Conservation (phyloP, 2,797 vertebrate species). For the Lacerta viridis region DNA sequence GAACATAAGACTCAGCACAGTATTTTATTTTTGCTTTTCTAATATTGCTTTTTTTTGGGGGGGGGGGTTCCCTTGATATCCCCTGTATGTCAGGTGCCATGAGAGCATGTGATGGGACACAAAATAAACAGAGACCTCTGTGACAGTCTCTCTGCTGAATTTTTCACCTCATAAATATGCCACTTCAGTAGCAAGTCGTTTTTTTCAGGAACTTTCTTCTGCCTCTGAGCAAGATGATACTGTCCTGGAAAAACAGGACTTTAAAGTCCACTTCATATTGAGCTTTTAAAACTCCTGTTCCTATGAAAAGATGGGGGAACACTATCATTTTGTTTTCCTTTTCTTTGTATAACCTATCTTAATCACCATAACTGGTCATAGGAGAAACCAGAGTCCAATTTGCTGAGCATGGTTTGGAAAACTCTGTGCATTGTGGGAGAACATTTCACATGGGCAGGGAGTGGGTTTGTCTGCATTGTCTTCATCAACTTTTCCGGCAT, state of each 20-base stretch:
- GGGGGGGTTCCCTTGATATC: conserved; percentile 36
- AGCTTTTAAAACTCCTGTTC: neutral
- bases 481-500: conserved; percentile 16
- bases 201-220: conserved; percentile 63
- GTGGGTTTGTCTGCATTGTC: neutral
- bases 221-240: conserved; percentile 53
- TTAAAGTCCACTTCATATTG: conserved; percentile 22
- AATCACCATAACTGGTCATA: conserved; percentile 9
- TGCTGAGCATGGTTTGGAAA: neutral
- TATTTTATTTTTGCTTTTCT: conserved; percentile 58
- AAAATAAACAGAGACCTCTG: conserved; percentile 69
- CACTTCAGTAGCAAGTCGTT: conserved; percentile 59
- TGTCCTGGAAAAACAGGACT: conserved; percentile 43
- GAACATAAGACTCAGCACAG: conserved; percentile 62
- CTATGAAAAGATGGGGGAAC: conserved; percentile 1
- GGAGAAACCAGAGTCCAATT: neutral
- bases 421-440: conserved; percentile 9
- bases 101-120: conserved; percentile 63
- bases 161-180: conserved; percentile 81
- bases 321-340: neutral
- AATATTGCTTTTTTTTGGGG: conserved; percentile 38
- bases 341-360: conserved; percentile 23
- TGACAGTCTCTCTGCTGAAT: conserved; percentile 64
- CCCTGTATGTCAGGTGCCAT: conserved; percentile 62
- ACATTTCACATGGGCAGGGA: neutral